These are phyloP conservation scores for Thaumetopoea pityocampa DNA, from an alignment of 1,140 invertebrate genomes.

Conservation along the genomic window DNA sequence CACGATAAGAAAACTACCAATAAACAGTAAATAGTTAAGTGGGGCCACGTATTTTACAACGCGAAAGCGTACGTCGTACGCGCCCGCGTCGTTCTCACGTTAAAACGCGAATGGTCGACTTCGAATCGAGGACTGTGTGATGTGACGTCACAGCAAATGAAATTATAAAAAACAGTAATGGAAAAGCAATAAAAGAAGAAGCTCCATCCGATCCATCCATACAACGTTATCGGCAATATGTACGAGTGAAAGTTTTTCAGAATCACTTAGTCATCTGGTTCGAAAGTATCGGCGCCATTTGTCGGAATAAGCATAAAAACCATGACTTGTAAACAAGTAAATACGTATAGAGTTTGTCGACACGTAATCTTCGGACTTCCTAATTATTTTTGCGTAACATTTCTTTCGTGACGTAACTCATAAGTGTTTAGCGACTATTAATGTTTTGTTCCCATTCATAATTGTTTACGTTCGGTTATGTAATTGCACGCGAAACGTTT, in stretches of 20 bases:
- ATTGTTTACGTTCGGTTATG: no score
- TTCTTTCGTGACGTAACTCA: no score
- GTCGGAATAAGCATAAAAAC: conserved; percentile 13
- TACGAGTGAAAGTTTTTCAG: conserved; percentile 30
- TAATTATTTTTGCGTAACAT: no score
- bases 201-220: conserved; percentile 28
- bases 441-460: no score
- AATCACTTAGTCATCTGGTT: conserved; percentile 25
- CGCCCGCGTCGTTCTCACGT: conserved; percentile 45
- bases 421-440: no score
- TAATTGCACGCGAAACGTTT: no score
- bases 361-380: no score
- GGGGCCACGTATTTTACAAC: conserved; percentile 19
- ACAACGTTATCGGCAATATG: conserved; percentile 27
- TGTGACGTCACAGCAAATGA: conserved; percentile 48
- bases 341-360: no score
- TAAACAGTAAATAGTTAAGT: no score
- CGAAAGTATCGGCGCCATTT: conserved; percentile 33
- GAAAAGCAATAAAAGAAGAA: conserved; percentile 27
- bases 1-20: conserved; percentile 27
- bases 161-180: conserved; percentile 52
- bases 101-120: conserved; percentile 46
- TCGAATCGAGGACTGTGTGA: conserved; percentile 46
- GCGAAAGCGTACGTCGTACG: conserved; percentile 21
- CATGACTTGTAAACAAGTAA: conserved; percentile 9